phyloP scores from a whole-genome alignment of 2,113 vertebrate species.

The Rostratula benghalensis region DNA sequence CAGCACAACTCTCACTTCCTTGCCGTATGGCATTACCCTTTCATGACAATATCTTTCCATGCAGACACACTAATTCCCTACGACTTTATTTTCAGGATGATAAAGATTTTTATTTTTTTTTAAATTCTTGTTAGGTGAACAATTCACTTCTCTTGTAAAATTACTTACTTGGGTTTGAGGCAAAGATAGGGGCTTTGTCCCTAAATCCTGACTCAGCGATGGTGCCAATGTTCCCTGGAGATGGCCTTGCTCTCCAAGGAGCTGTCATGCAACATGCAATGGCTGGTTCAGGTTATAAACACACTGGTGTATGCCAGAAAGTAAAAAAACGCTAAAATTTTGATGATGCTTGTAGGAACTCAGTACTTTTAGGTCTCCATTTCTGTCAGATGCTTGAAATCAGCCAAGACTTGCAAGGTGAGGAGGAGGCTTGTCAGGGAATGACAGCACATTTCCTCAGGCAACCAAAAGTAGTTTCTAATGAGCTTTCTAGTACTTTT shows the following conservation, averaged over 20 bases:
- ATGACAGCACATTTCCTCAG: not conserved
- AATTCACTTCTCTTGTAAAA: not conserved
- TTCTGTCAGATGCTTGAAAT: not conserved
- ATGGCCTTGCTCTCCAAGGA: fast-evolving
- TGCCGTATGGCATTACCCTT: fast-evolving
- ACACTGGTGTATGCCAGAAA: fast-evolving
- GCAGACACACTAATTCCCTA: not conserved
- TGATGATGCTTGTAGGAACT: not conserved
- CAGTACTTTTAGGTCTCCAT: not conserved
- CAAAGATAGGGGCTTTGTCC: fast-evolving
- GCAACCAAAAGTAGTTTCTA: not conserved
- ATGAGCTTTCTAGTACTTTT: not conserved
- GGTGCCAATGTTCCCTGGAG: fast-evolving
- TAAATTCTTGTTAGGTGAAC: not conserved
- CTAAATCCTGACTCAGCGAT: fast-evolving
- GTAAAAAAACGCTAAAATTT: not conserved
- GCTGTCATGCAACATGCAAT: not conserved
- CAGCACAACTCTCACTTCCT: not conserved
- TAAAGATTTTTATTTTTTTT: not conserved
- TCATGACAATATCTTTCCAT: not conserved
- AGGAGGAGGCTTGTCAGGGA: fast-evolving
- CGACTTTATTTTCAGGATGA: not conserved
- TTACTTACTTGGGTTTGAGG: not conserved
- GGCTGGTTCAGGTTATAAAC: not conserved
- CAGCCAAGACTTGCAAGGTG: fast-evolving